Base-by-base conservation (phyloP, 2,888 invertebrate genomes). In the Seira sanloemensis region DNA sequence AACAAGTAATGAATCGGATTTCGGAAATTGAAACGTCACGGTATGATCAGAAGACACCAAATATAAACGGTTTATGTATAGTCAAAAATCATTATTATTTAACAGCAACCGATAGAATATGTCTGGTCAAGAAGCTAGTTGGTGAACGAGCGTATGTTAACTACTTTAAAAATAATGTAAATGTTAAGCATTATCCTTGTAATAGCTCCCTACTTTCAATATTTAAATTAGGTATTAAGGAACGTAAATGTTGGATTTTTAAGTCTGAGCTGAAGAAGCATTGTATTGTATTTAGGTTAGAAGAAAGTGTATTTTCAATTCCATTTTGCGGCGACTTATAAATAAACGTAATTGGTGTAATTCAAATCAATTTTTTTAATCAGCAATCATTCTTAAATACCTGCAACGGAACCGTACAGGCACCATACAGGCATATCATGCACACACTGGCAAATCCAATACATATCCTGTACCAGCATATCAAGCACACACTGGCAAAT, bases 1-100 rank as follows among this genome's bases (percentile, higher is more conserved):
- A 0, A 2, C 74, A 74, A 16, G 62, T 74, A 16, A 62, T 62
- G 23, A 74, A 74, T 1, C 74, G 74, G 0, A 2, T 71, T 37
- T n/a, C n/a, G n/a, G n/a, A n/a, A n/a, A 37, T 37, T 37, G 37
- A 37, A 37, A 37, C n/a, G 37, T 37, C 37, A 37, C 5, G 37
- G 37, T 37, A 37, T 12, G 4, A 12, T 37, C 12, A 7, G 37
- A n/a, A n/a, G n/a, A n/a, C n/a, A n/a, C n/a, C n/a, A n/a, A n/a
- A n/a, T 37, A 37, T 7, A 12, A 12, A 37, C 4, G 37, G 12
- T 37, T 4, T 37, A 7, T 12, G 37, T 37, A 7, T 12, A 4
- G 4, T 37, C 37, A 37, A 37, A 37, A 37, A 37, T 37, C 5
- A 37, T 12, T 12, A 37, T 12, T 37, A 37, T 37, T 37, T 37